Conservation (phyloP, 2,888 invertebrate species). For the Scaptomyza polygonia region DNA sequence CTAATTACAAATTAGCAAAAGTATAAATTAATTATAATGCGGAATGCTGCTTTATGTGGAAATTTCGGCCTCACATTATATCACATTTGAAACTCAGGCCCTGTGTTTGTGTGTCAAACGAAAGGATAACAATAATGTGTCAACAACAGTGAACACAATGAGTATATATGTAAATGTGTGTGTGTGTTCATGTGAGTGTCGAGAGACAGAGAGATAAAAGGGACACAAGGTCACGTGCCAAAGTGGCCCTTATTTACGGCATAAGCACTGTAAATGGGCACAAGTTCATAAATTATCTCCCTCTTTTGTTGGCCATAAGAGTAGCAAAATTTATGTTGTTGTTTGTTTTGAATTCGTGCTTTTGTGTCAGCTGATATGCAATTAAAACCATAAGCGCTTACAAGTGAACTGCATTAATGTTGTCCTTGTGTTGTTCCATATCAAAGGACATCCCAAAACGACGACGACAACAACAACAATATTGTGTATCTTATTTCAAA, state of each 20-base stretch:
- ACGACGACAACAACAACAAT: constrained; percentile 18
- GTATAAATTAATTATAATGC: constrained; percentile 59
- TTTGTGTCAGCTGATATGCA: constrained; percentile 39
- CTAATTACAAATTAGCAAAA: constrained; percentile 57
- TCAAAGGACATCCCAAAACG: constrained; percentile 16
- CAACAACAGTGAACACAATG: constrained; percentile 25
- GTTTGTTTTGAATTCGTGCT: constrained; percentile 4
- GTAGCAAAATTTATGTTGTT: constrained; percentile 12
- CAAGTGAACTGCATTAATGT: constrained; percentile 17
- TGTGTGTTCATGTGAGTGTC: constrained; percentile 16
- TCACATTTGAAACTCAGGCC: constrained; percentile 1
- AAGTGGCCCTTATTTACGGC: constrained; percentile 54
- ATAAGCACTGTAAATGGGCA: constrained; percentile 51
- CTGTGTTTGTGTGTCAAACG: constrained; percentile 3
- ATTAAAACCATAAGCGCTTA: constrained; percentile 35
- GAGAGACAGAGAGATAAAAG: constrained; percentile 13
- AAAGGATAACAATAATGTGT: constrained; percentile 40
- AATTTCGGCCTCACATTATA: constrained; percentile 27
- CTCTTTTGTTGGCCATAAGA: constrained; percentile 9
- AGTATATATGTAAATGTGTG: neutral
- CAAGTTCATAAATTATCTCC: constrained; percentile 67
- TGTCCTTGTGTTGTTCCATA: neutral
- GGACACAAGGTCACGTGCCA: constrained; percentile 53
- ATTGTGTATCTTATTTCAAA: constrained; percentile 39
- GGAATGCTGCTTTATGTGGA: constrained; percentile 34